A percentile compares a stretch with the other conserved stretches of the same genome.
phyloP scores from a whole-genome alignment of 2,888 invertebrate genomes.

The Lasiommata megera region DNA sequence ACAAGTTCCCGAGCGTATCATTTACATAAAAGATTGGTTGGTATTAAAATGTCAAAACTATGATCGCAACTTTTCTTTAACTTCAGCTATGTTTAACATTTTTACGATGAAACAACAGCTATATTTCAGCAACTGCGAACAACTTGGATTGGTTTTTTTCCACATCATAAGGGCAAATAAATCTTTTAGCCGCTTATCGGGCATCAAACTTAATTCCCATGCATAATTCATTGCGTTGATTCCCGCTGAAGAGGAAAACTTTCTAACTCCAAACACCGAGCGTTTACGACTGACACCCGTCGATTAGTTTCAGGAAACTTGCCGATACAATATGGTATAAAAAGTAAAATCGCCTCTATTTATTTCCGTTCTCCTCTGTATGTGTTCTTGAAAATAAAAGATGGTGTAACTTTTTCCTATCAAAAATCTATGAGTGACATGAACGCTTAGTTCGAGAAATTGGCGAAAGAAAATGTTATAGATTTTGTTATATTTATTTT shows the following conservation, averaged over 20 bases:
- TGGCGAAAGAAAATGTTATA: no score
- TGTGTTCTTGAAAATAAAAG: neutral
- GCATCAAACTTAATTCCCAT: slow-evolving; percentile 79
- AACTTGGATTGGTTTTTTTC: slow-evolving; percentile 79
- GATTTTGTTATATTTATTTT: no score
- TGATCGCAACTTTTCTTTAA: slow-evolving; percentile 7
- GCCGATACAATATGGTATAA: slow-evolving; percentile 20
- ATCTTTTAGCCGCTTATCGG: slow-evolving; percentile 77
- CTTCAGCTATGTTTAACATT: slow-evolving; percentile 54
- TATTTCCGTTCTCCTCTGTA: no score
- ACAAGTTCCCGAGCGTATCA: neutral
- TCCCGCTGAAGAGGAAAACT: slow-evolving; percentile 65
- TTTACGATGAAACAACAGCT: slow-evolving; percentile 72
- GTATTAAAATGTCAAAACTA: slow-evolving; percentile 35
- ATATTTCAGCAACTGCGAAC: slow-evolving; percentile 74
- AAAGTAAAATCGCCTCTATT: slow-evolving; percentile 11
- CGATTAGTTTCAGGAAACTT: slow-evolving; percentile 38
- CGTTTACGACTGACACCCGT: slow-evolving; percentile 49
- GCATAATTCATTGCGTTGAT: slow-evolving; percentile 76
- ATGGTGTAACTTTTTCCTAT: no score
- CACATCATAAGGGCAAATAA: slow-evolving; percentile 79
- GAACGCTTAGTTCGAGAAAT: no score
- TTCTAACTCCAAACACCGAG: slow-evolving; percentile 49
- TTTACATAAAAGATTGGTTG: slow-evolving; percentile 8
- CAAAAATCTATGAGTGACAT: no score